Conservation (phyloP, 2,113 vertebrate species). For the Rattus norvegicus region GRCr8 NC_086024.1:40839001-40839500, state of each 20-base stretch:
- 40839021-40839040: not conserved
- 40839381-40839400: not conserved
- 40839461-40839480: slow-evolving; percentile 54
- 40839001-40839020: not conserved
- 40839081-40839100: not conserved
- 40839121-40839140: not conserved
- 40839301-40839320: not conserved
- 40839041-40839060: not conserved
- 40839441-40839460: not conserved
- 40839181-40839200: not conserved
- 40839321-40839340: not conserved
- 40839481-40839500: slow-evolving; percentile 29
- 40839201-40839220: not conserved
- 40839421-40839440: not conserved
- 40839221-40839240: not conserved
- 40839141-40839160: not conserved
- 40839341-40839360: not conserved
- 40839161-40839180: not conserved
- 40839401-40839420: not conserved
- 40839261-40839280: not conserved
- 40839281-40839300: not conserved
- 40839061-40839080: not conserved
- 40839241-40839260: not conserved
- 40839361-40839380: not conserved
- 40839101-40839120: not conserved